Conservation (phyloP, 2,888 invertebrate species). For the Sisyra nigra region DNA sequence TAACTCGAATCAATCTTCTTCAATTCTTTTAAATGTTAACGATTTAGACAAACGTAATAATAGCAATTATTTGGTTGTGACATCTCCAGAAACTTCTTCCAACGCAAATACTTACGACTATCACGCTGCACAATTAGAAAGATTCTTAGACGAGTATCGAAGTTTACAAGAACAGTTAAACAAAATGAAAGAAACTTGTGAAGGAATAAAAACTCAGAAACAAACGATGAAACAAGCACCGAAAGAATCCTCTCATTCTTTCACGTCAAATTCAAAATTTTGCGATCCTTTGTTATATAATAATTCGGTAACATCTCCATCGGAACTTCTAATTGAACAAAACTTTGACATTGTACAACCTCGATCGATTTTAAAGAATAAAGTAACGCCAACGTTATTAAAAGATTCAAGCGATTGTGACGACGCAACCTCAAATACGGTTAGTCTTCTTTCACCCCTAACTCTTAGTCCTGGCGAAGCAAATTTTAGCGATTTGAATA, state of each 20-base stretch:
- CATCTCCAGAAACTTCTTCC: slow-evolving; percentile 25
- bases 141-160: slow-evolving; percentile 65
- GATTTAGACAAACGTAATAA: slow-evolving; percentile 28
- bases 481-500: no score
- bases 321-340: slow-evolving; percentile 24
- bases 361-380: slow-evolving; percentile 38
- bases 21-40: slow-evolving; percentile 43
- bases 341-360: slow-evolving; percentile 23
- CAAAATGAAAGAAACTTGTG: slow-evolving; percentile 65
- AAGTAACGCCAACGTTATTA: slow-evolving; percentile 19
- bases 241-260: neutral
- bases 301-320: slow-evolving; percentile 18
- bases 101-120: slow-evolving; percentile 52
- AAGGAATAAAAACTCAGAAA: slow-evolving; percentile 39
- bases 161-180: slow-evolving; percentile 60
- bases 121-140: slow-evolving; percentile 62
- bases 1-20: no score
- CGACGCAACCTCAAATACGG: neutral
- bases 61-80: slow-evolving; percentile 18
- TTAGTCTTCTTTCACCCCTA: slow-evolving; percentile 1
- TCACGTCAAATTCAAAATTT: slow-evolving; percentile 15
- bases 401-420: neutral
- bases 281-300: slow-evolving; percentile 29
- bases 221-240: slow-evolving; percentile 5
- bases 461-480: neutral